Percentiles rank a stretch among this genome's conserved stretches.
Evolutionary conservation across 1,140 invertebrate species (phyloP).

Genomic region (Drepana arcuata): DNA sequence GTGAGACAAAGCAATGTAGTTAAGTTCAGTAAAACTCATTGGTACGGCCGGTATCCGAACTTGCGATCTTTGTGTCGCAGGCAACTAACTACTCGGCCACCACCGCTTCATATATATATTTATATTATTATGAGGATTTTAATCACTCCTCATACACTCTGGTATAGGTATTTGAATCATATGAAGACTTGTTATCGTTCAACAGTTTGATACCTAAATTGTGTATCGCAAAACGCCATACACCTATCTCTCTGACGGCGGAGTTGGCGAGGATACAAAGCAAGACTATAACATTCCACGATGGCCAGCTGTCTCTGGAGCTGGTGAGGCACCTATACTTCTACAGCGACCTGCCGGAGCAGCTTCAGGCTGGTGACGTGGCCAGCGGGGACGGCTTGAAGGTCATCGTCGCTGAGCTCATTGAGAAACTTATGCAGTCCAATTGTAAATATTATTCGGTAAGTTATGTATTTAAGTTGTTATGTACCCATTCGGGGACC

Average conservation of each 20-base stretch:
- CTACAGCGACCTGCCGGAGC: slow-evolving; percentile 48
- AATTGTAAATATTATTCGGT: slow-evolving; percentile 77
- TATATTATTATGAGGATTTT: no score
- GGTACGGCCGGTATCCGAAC: no score
- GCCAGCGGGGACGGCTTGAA: slow-evolving; percentile 24
- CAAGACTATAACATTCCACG: slow-evolving; percentile 28
- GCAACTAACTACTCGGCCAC: no score
- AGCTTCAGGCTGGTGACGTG: slow-evolving; percentile 27
- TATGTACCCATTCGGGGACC: no score
- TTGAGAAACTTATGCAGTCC: slow-evolving; percentile 62
- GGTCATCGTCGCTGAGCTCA: slow-evolving; percentile 35
- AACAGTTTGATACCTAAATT: slow-evolving; percentile 44
- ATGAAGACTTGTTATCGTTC: no score
- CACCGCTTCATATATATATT: no score
- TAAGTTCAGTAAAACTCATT: no score
- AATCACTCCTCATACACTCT: no score
- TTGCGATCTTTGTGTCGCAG: no score
- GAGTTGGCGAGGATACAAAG: slow-evolving; percentile 32
- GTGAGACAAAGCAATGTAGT: no score
- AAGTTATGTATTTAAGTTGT: no score
- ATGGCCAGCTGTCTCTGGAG: slow-evolving; percentile 22
- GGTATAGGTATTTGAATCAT: no score
- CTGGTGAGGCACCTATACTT: slow-evolving; percentile 51
- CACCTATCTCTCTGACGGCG: slow-evolving; percentile 34
- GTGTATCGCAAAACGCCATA: slow-evolving; percentile 24